Evolutionary conservation across 2,888 invertebrate genomes (phyloP).

Genomic region (Eilema caniola): DNA sequence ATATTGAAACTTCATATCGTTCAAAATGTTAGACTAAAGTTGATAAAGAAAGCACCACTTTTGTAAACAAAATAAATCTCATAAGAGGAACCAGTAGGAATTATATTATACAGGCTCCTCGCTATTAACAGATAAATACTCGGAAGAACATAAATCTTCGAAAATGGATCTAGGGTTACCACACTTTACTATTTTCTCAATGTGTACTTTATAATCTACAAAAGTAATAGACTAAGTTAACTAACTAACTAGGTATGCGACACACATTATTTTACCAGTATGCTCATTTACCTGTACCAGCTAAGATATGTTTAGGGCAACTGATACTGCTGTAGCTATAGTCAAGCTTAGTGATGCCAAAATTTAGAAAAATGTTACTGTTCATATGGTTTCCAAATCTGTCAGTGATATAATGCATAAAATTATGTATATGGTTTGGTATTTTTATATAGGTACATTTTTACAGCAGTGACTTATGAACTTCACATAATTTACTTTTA

Average conservation of each 20-base stretch:
- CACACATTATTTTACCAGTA: too few species aligned
- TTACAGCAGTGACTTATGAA: not conserved
- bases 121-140: not conserved
- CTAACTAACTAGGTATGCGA: too few species aligned
- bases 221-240: not conserved
- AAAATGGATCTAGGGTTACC: not conserved
- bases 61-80: not conserved
- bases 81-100: not conserved
- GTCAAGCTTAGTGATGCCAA: too few species aligned
- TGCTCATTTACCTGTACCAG: too few species aligned
- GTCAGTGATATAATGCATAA: not conserved
- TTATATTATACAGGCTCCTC: not conserved
- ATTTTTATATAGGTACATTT: too few species aligned
- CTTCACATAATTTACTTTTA: not conserved
- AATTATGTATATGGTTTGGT: not conserved
- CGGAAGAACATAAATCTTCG: not conserved
- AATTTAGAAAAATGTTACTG: too few species aligned
- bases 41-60: not conserved
- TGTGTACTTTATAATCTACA: not conserved
- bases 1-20: not conserved
- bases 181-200: not conserved
- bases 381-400: not conserved
- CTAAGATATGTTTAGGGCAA: not conserved
- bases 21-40: not conserved
- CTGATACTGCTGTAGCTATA: not conserved